phyloP scores from a whole-genome alignment of 2,113 vertebrate genomes.

The Epinephelus cyanopodus region DNA sequence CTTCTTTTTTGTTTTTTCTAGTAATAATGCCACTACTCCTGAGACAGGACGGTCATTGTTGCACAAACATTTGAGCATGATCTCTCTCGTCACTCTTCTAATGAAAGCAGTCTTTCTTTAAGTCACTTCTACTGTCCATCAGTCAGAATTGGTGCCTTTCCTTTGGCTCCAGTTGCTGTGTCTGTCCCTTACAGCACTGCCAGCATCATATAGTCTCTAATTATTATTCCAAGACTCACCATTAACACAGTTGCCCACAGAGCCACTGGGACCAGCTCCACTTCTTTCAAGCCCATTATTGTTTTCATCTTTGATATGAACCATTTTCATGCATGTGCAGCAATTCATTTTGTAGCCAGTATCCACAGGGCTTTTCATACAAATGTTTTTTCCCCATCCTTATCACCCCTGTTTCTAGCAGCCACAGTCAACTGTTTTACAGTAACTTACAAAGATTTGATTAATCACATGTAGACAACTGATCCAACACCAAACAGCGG shows the following conservation, averaged over 20 bases:
- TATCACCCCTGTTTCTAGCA: background rate
- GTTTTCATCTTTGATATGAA: constrained; percentile 10
- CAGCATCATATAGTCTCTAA: background rate
- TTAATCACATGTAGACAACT: background rate
- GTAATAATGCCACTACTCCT: too few relatives aligned
- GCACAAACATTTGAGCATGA: too few relatives aligned
- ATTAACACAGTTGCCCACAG: constrained; percentile 1
- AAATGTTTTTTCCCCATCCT: background rate
- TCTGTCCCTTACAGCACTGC: background rate
- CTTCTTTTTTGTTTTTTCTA: too few relatives aligned
- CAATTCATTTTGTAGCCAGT: background rate
- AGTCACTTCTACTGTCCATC: background rate
- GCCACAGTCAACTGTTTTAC: background rate
- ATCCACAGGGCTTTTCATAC: background rate
- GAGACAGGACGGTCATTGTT: too few relatives aligned
- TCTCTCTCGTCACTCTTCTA: background rate
- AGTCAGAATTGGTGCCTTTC: background rate
- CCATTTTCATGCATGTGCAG: constrained; percentile 6
- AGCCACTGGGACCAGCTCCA: background rate
- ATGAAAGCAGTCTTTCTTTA: background rate
- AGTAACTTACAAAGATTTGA: background rate
- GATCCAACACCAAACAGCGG: background rate
- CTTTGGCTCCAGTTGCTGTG: background rate
- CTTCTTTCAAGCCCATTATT: constrained; percentile 11
- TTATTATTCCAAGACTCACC: constrained; percentile 4